phyloP scores from a whole-genome alignment of 2,113 vertebrate genomes.

The Pterocles burchelli region DNA sequence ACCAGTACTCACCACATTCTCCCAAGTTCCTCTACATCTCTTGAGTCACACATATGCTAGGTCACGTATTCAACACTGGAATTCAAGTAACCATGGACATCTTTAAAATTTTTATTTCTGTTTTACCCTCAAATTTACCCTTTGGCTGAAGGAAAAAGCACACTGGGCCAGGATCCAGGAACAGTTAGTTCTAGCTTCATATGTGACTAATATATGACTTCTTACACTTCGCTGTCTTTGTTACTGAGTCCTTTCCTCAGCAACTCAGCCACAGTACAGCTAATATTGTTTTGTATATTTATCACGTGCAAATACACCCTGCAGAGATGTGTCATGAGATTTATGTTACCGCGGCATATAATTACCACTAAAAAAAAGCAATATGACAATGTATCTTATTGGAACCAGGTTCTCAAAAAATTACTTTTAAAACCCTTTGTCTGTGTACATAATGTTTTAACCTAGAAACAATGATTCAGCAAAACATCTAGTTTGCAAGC shows the following conservation, averaged over 20 bases:
- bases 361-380: not conserved
- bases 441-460: not conserved
- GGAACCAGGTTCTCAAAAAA: not conserved
- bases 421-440: not conserved
- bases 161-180: not conserved
- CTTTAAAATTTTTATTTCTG: not conserved
- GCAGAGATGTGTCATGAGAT: not conserved
- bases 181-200: conserved; percentile 1
- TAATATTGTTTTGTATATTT: not conserved
- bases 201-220: not conserved
- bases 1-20: not conserved
- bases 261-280: not conserved
- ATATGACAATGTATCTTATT: not conserved
- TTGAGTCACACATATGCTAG: not conserved
- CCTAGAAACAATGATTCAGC: not conserved
- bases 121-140: not conserved
- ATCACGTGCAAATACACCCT: not conserved
- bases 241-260: not conserved
- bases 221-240: not conserved
- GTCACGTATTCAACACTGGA: not conserved
- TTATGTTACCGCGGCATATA: not conserved
- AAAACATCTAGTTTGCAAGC: not conserved
- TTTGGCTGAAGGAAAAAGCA: not conserved
- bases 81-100: not conserved
- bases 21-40: not conserved